phyloP scores from a whole-genome alignment of 2,888 invertebrate genomes.

The Ophion obscuratus region DNA sequence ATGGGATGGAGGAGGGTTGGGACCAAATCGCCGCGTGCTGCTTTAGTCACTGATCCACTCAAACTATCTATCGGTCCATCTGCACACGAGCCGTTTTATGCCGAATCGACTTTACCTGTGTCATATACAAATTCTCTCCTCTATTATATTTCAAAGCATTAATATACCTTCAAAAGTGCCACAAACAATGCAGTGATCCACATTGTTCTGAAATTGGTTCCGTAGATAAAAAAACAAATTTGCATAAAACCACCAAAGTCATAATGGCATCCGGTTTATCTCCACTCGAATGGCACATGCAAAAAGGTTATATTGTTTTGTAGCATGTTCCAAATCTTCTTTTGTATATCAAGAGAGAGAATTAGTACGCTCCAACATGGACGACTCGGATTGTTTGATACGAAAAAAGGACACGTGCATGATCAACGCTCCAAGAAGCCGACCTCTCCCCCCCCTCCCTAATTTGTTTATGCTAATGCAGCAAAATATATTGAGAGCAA shows the following conservation, averaged over 20 bases:
- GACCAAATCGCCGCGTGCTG: conserved; percentile 3
- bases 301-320: too few species aligned
- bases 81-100: conserved; percentile 15
- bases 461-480: neutral
- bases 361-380: too few species aligned
- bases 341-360: too few species aligned
- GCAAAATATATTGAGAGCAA: neutral
- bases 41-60: conserved; percentile 30
- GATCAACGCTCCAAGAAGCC: neutral
- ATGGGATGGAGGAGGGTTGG: neutral
- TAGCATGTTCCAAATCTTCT: too few species aligned
- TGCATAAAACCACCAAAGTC: too few species aligned
- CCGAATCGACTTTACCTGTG: neutral
- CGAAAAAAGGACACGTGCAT: neutral
- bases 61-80: conserved; percentile 26
- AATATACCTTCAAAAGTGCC: neutral
- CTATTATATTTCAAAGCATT: neutral
- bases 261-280: too few species aligned
- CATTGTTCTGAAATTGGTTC: too few species aligned
- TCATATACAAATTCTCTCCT: neutral
- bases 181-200: too few species aligned
- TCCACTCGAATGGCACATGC: too few species aligned
- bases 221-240: too few species aligned
- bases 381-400: too few species aligned
- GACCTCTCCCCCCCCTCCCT: too few species aligned